A percentile compares a stretch with the other conserved stretches of the same genome.
Conservation (phyloP, 2,113 vertebrate genomes). For the Muntiacus reevesi region DNA sequence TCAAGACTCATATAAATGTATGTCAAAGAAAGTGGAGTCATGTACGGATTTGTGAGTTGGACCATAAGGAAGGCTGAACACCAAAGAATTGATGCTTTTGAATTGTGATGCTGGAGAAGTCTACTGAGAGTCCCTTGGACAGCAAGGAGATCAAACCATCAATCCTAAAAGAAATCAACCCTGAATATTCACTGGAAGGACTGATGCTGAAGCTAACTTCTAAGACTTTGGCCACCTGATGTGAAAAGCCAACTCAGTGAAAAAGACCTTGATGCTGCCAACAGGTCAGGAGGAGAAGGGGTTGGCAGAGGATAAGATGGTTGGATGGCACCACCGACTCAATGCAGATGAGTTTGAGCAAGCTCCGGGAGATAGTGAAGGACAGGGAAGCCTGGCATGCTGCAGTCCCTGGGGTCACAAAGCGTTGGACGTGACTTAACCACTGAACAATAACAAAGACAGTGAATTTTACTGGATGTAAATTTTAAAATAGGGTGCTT, state of each 20-base stretch:
- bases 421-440: neutral
- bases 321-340: neutral
- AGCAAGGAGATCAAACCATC: neutral
- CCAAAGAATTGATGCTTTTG: neutral
- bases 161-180: neutral
- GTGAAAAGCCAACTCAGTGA: neutral
- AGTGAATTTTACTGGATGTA: neutral
- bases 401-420: rapidly evolving
- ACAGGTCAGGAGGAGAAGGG: neutral
- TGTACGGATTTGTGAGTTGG: neutral
- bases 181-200: neutral
- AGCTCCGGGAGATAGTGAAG: neutral
- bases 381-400: neutral
- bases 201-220: neutral
- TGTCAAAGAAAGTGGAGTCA: neutral
- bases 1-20: neutral
- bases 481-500: neutral
- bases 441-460: neutral
- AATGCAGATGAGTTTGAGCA: neutral
- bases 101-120: neutral
- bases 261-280: neutral
- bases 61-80: neutral
- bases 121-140: neutral
- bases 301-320: neutral
- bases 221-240: neutral